Base-by-base conservation (phyloP, 2,113 vertebrate genomes). In the Grallaria varia region DNA sequence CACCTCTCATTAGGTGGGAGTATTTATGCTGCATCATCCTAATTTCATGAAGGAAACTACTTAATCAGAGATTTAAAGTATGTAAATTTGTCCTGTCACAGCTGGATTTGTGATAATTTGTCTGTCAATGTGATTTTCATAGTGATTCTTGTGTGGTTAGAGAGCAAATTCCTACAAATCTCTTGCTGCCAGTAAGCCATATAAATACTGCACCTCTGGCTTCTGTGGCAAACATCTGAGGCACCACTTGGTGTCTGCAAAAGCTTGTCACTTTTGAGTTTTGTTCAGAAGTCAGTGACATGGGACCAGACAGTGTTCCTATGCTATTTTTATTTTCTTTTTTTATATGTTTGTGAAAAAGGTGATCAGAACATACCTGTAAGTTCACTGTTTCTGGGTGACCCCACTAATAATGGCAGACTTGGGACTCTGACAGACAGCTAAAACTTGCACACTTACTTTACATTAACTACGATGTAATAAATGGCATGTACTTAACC, bases 331-430 rank as follows among this genome's bases (percentile, higher is more conserved):
- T 55, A 8, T 73, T 6, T 25, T 11, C 1, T 33, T 22, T 25
- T 75, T 66, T 47, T 35, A 15, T 1, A 2, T 53, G 33, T 37
- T 45, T 76, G 12, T 80, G 39, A 47, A 68, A 68, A 89, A 93
- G 12, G 24, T 44, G 40, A 56, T 49, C 49, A 30, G 47, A 33
- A 88, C 44, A 25, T 22, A 22, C 4, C 3, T 21, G 37, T 33
- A 30, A 24, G 40, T 19, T 21, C 14, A 21, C 39, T 77, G 7
- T 66, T 88, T 82, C 33, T 78, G 33, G 12, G 4, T 84, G 45
- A 17, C 12, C 6, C 8, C 9, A 4, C 24, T 37, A 53, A 28
- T 9, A n/a, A 2, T 0, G 0, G 44, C 44, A 66, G 27, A n/a
- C 53, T 16, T 35, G 4, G 28, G 37, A n/a, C 64, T 64, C 16